phyloP scores from a whole-genome alignment of 1,140 invertebrate species.

The Hesperophylax magnus region DNA sequence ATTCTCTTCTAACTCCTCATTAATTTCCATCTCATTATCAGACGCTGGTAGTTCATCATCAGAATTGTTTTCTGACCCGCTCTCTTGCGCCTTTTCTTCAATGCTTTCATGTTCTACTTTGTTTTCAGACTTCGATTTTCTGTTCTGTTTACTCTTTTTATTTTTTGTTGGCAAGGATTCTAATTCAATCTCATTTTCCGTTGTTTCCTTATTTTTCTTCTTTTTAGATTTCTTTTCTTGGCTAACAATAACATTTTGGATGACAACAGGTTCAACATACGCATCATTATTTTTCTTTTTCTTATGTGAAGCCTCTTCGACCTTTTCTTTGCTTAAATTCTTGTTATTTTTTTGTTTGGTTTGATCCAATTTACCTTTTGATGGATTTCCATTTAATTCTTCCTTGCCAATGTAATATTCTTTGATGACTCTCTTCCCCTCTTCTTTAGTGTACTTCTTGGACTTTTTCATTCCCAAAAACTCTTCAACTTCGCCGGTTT shows the following conservation, averaged over 20 bases:
- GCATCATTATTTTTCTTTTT: slow-evolving; percentile 4
- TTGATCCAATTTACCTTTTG: slow-evolving; percentile 9
- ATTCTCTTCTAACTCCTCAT: slow-evolving; percentile 11
- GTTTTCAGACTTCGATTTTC: slow-evolving; percentile 2
- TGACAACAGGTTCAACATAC: background rate
- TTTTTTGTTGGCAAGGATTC: slow-evolving; percentile 3
- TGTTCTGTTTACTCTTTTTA: slow-evolving; percentile 44
- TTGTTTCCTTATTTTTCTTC: slow-evolving; percentile 28
- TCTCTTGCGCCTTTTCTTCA: slow-evolving; percentile 10
- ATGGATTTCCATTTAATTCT: slow-evolving; percentile 12
- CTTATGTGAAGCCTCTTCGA: slow-evolving; percentile 4
- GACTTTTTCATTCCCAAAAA: slow-evolving; percentile 18
- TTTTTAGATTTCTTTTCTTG: slow-evolving; percentile 37
- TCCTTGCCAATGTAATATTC: slow-evolving; percentile 49
- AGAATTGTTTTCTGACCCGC: slow-evolving; percentile 4
- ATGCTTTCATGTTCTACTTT: background rate
- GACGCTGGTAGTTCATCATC: slow-evolving; percentile 24
- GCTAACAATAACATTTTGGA: background rate
- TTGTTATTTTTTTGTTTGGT: slow-evolving; percentile 29
- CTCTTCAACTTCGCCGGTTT: slow-evolving; percentile 12
- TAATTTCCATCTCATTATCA: slow-evolving; percentile 28
- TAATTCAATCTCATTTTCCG: background rate
- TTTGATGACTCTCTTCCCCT: slow-evolving; percentile 42
- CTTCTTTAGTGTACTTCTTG: slow-evolving; percentile 29
- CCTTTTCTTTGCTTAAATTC: background rate